These are phyloP conservation scores for Diplazon laetatorius DNA, from an alignment of 2,888 invertebrate species.

Conservation along the genomic window DNA sequence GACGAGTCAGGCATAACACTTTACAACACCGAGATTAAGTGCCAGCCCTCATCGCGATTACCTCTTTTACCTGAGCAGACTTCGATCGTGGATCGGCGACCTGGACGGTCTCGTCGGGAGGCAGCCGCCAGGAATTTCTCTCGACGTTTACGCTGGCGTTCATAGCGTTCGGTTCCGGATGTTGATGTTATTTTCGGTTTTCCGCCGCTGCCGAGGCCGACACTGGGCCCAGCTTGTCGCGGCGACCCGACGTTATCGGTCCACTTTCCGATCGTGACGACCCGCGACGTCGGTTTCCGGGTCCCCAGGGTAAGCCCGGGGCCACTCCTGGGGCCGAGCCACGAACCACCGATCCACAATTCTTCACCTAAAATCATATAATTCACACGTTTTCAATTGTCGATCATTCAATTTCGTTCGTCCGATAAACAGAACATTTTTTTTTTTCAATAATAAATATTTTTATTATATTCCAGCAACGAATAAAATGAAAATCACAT, in stretches of 20 bases:
- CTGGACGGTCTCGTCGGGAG: constrained; percentile 95
- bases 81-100: constrained; percentile 94
- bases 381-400: background rate
- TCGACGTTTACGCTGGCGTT: constrained; percentile 95
- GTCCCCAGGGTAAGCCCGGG: constrained; percentile 79
- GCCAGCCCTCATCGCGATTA: constrained; percentile 70
- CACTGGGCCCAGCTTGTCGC: constrained; percentile 83
- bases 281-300: constrained; percentile 63
- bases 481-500: too few relatives aligned
- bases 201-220: constrained; percentile 85
- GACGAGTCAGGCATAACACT: constrained; percentile 59
- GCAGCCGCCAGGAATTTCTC: constrained; percentile 95
- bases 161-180: constrained; percentile 87
- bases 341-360: constrained; percentile 74
- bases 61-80: constrained; percentile 86
- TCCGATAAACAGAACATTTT: background rate
- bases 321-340: constrained; percentile 83
- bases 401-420: too few relatives aligned
- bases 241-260: constrained; percentile 60
- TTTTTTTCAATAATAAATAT: background rate
- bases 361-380: constrained; percentile 73
- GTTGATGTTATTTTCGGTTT: constrained; percentile 79
- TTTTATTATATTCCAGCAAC: background rate
- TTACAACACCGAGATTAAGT: constrained; percentile 45
- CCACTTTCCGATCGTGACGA: constrained; percentile 24